These are phyloP conservation scores for Onthophagus taurus DNA, from an alignment of 1,140 invertebrate species.

Conservation along the genomic window DNA sequence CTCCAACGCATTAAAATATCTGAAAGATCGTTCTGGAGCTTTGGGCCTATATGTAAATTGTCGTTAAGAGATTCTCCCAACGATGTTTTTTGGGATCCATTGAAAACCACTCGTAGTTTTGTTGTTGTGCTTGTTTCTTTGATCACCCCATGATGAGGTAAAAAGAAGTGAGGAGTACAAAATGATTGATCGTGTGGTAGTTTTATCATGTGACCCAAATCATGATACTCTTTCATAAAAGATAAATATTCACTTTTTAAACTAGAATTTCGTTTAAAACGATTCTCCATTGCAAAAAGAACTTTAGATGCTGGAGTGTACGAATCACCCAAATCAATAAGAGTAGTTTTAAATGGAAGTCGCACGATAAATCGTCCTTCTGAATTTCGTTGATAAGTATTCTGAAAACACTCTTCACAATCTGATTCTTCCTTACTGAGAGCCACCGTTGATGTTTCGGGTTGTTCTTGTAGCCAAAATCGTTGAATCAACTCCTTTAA, in stretches of 20 bases:
- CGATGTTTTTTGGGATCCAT: constrained; percentile 20
- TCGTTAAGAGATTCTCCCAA: constrained; percentile 25
- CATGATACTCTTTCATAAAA: too few species aligned
- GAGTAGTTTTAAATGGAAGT: constrained; percentile 10
- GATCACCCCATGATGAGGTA: constrained; percentile 32
- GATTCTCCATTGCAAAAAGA: constrained; percentile 5
- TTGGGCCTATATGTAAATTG: constrained; percentile 18
- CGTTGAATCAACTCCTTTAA: too few species aligned
- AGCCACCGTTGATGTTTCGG: not conserved
- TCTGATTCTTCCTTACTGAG: constrained; percentile 1
- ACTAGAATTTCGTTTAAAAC: constrained; percentile 9
- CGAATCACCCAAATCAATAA: constrained; percentile 10
- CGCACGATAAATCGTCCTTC: constrained; percentile 13
- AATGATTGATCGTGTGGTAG: not conserved
- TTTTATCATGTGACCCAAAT: too few species aligned
- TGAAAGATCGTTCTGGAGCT: constrained; percentile 20
- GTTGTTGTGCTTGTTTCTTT: constrained; percentile 28
- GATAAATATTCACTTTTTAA: too few species aligned
- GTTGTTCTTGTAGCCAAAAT: constrained; percentile 9
- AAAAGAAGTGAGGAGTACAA: constrained; percentile 4
- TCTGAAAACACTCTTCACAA: constrained; percentile 8
- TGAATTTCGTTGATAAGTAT: not conserved
- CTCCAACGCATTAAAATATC: constrained; percentile 36
- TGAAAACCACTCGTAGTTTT: constrained; percentile 24
- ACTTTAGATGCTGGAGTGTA: not conserved